phyloP scores from a whole-genome alignment of 2,797 vertebrate species.

The Myotis daubentonii region DNA sequence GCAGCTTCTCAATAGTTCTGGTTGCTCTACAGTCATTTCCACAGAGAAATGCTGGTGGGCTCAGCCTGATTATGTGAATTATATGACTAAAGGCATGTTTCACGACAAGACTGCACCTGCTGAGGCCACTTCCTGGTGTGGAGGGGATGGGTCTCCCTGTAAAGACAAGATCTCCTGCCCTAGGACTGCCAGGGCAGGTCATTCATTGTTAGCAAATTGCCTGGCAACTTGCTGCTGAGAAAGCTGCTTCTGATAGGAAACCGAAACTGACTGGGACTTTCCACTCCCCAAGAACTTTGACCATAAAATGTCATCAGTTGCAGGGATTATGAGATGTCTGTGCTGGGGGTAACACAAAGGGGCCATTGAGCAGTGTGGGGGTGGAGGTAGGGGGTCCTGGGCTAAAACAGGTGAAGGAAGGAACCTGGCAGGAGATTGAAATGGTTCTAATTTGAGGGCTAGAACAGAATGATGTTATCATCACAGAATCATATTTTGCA shows the following conservation, averaged over 20 bases:
- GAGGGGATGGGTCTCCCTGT: background rate
- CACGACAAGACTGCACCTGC: background rate
- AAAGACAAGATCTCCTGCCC: background rate
- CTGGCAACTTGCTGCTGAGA: background rate
- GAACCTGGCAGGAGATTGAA: background rate
- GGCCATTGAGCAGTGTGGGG: background rate
- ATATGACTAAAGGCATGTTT: background rate
- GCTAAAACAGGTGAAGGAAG: background rate
- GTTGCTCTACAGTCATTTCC: background rate
- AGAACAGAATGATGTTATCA: background rate
- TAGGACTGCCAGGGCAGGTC: too few relatives aligned
- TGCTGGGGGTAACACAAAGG: background rate
- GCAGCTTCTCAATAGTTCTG: background rate
- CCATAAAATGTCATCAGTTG: background rate
- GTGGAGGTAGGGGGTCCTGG: too few relatives aligned
- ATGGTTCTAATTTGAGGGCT: background rate
- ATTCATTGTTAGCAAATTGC: background rate
- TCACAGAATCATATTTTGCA: background rate
- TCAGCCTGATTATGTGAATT: background rate
- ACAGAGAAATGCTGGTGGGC: background rate
- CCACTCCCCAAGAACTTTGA: background rate
- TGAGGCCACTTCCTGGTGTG: background rate
- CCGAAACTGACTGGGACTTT: constrained; percentile 32
- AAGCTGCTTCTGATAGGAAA: constrained; percentile 31
- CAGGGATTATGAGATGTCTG: background rate